Base-by-base conservation (phyloP, 2,113 vertebrate genomes). In the Felis catus region DNA sequence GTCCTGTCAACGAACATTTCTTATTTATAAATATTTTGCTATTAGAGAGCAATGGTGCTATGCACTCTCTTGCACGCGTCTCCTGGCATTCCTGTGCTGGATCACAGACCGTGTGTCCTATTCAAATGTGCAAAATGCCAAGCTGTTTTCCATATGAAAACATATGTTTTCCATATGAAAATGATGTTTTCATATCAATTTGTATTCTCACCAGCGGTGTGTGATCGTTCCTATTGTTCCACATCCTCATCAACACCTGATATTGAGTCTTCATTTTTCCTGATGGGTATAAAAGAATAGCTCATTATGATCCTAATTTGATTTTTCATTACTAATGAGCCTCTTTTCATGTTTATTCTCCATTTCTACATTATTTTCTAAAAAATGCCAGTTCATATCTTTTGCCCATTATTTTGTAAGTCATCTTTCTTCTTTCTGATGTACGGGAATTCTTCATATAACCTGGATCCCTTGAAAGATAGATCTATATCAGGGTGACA, bases 331-430 rank as follows among this genome's bases (percentile, higher is more conserved):
- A 84, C 71, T 92, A 85, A 12, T 68, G 33, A 76, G 23, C 27
- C 84, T n/a, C 21, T 95, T 96, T 58, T 84, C 23, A 92, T 55
- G 31, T 84, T 74, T 85, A 79, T 39, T 96, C 53, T 68, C 53
- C 53, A 96, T 61, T 58, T 82, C 23, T 68, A 3, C n/a, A 88
- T 90, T 18, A 83, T 74, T 83, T 83, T 71, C 70, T 83, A 55
- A 71, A 95, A 91, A 39, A 15, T 41, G 3, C 8, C 48, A 61
- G 33, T 85, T 58, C 23, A 53, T 41, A 86, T 45, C 23, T 55
- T 94, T 78, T 78, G 36, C 33, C 80, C 31, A 29, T 31, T 1
- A 48, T 33, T 73, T 84, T 89, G 53, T 39, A 55, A 14, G 45
- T 27, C 65, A 14, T 74, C 55, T 41, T 82, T 97, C 61, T 41